Base-by-base conservation (phyloP, 2,888 invertebrate genomes). In the Drosophila planitibia region DNA sequence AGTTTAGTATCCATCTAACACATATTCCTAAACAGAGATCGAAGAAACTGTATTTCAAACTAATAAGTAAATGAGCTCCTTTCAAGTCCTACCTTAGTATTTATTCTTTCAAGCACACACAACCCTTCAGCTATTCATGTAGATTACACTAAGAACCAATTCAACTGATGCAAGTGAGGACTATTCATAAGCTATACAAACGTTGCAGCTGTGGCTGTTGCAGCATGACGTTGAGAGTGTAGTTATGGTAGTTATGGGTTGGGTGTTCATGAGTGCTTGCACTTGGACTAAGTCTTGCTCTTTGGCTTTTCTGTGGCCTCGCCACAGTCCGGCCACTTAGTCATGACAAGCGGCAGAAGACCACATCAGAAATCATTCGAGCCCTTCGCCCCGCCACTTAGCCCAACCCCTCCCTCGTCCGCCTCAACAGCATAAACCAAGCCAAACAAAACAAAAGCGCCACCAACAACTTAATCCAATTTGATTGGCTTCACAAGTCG, bases 401-500 rank as follows among this genome's bases (percentile, higher is more conserved):
- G 14, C 14, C 12, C 44, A 14, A 22, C 22, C 14, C 7, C 4
- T 25, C 52, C 32, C 47, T 6, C 16, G 35, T 39, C 61, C 41
- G 53, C 22, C 44, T 14, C 16, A 49, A 44, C 37, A 41, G 53
- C 53, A 41, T 57, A 61, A 44, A 58, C 63, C 60, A 61, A 44
- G 59, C 66, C 49, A 70, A 73, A 68, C 60, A 73, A 79, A 75
- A 66, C 69, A 73, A 74, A 82, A 69, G 74, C 73, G 69, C 60
- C 64, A 81, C 68, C 81, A 85, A 88, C 83, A 85, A 88, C 85
- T 85, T 88, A 85, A 85, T 85, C 85, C 85, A 85, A 85, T 85
- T 85, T 85, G 83, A 87, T 82, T 82, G 87, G 76, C 69, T 76
- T 70, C 69, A 57, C 68, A 59, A 60, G 79, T 72, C 60, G 71